phyloP scores from a whole-genome alignment of 2,888 invertebrate species.

The Dasysyrphus albostriatus region DNA sequence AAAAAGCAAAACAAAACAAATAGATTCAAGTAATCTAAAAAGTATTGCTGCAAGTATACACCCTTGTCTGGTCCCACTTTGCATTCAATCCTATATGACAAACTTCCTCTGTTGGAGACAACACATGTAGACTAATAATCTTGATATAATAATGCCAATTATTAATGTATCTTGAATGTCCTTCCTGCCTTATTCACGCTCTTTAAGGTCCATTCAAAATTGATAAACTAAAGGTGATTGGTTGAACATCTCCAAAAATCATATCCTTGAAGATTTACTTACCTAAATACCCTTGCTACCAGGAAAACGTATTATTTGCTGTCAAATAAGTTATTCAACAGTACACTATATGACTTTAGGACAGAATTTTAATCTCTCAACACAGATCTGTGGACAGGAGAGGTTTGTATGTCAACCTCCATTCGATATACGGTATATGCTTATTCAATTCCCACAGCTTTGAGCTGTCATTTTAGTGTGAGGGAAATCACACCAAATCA shows the following conservation, averaged over 20 bases:
- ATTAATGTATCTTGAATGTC: too few species aligned
- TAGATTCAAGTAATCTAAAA: too few species aligned
- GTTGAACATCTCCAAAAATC: not conserved
- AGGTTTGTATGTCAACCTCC: not conserved
- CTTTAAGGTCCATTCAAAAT: too few species aligned
- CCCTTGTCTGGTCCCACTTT: too few species aligned
- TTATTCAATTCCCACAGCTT: conserved; percentile 62
- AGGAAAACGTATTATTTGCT: not conserved
- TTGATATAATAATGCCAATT: too few species aligned
- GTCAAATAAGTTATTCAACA: conserved; percentile 16
- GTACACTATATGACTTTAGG: not conserved
- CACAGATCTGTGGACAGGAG: not conserved
- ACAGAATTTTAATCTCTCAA: conserved; percentile 6
- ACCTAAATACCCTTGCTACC: not conserved
- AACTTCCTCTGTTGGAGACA: too few species aligned
- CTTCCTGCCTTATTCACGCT: too few species aligned
- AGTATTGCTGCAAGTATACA: too few species aligned
- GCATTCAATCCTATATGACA: too few species aligned
- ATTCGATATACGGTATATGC: conserved; percentile 21
- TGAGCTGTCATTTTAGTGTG: conserved; percentile 41
- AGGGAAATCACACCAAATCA: conserved; percentile 68
- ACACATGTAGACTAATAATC: too few species aligned
- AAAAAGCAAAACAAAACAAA: too few species aligned
- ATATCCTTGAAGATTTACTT: not conserved
- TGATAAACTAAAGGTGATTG: too few species aligned